Evolutionary conservation across 2,113 vertebrate species (phyloP), one percentile per base, ranked within the genome.

Genomic region (Phrynosoma blainvillii): DNA sequence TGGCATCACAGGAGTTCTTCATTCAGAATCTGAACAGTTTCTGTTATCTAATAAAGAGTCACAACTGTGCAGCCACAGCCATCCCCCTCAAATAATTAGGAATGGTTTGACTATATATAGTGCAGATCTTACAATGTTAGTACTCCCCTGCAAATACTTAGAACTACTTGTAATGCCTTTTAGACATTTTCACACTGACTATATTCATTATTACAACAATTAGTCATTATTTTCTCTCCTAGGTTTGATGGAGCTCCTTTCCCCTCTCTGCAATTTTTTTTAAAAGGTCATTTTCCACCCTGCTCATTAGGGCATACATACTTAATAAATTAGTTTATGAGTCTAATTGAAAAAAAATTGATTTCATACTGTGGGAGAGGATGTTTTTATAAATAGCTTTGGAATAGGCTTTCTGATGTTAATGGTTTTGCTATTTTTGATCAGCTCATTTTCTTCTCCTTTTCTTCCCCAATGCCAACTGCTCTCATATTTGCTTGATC

Each of bases 341-440:
- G 54, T 40, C 86, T 74, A 74, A 80, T 70, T 54, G 82, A 27
- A 32, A 54, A 73, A 36, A 76, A 68, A 82, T 54, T 84, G 52
- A 84, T 73, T 54, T 73, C 8, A 23, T 42, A 65, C 54, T 42
- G n/a, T 76, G 65, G 18, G 42, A 5, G 56, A 40, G 65, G 47
- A 83, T 18, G 74, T 23, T 75, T 40, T 56, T 71, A 68, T 27
- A 27, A 8, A 40, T 40, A 56, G n/a, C 23, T 56, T 71, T 92
- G 59, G 80, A 25, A 89, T 91, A 40, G 77, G 89, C 84, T 87
- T 83, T 91, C 87, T 66, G 14, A 1, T 83, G 18, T 70, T 73
- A 71, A 84, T 30, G 11, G 20, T n/a, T n/a, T 73, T n/a, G 42
- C 16, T 21, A n/a, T 25, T 52, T 23, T 20, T n/a, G 14, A 14